Conservation (phyloP, 2,888 invertebrate species). For the Coleophora flavipennella region DNA sequence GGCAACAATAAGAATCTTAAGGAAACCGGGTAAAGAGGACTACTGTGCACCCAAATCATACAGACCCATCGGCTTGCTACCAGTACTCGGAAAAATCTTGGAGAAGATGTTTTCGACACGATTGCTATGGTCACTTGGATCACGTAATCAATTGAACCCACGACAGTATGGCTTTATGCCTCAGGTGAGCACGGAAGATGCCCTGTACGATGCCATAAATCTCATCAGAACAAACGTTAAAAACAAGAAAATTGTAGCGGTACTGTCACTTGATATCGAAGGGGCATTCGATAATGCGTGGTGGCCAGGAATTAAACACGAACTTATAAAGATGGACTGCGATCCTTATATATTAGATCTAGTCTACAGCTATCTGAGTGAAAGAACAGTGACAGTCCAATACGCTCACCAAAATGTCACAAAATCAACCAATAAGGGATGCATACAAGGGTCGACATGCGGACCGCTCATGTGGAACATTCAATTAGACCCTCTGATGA, state of each 20-base stretch:
- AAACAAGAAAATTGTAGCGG: constrained; percentile 4
- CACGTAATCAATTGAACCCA: not conserved
- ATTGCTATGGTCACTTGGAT: constrained; percentile 5
- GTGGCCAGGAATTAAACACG: constrained; percentile 11
- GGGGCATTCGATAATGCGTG: constrained; percentile 15
- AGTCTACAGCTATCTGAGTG: constrained; percentile 7
- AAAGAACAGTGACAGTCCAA: constrained; percentile 4
- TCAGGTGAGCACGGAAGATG: constrained; percentile 11
- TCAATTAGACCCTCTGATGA: constrained; percentile 10
- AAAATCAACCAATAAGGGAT: constrained; percentile 11
- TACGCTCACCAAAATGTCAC: constrained; percentile 7
- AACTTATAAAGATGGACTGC: constrained; percentile 1
- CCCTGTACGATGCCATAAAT: constrained; percentile 7
- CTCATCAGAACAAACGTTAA: not conserved
- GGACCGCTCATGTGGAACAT: constrained; percentile 16
- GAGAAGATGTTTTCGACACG: constrained; percentile 10
- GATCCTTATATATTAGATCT: not conserved
- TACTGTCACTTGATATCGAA: constrained; percentile 13
- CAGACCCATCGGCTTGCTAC: constrained; percentile 11
- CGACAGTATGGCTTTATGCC: constrained; percentile 15
- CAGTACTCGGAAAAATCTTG: constrained; percentile 10
- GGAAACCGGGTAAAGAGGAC: constrained; percentile 6
- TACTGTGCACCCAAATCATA: constrained; percentile 8
- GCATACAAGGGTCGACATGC: constrained; percentile 13
- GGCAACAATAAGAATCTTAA: constrained; percentile 5